Evolutionary conservation across 2,113 vertebrate genomes (phyloP).

Genomic region (Symphodus melops): DNA sequence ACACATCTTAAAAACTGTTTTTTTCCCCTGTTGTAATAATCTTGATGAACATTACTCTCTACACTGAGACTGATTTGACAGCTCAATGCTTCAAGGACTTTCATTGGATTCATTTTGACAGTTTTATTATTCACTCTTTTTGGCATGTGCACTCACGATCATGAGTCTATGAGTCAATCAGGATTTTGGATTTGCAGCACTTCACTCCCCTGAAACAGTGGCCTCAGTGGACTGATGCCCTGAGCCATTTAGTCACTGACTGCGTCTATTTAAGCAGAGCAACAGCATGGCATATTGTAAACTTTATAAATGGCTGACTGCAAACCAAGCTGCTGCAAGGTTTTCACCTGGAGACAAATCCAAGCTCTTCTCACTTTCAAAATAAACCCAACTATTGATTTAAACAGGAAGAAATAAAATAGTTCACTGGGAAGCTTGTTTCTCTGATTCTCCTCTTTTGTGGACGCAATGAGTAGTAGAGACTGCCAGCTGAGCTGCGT

Average conservation of each 20-base stretch:
- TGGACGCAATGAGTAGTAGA: too few relatives aligned
- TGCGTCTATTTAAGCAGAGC: too few relatives aligned
- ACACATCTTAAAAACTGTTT: background rate
- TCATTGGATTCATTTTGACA: conserved; percentile 1
- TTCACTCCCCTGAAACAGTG: conserved; percentile 6
- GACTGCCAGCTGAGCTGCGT: too few relatives aligned
- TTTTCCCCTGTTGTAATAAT: background rate
- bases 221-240: background rate
- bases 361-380: background rate
- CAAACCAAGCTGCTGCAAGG: too few relatives aligned
- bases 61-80: background rate
- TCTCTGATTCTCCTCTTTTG: too few relatives aligned
- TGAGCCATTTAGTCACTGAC: background rate
- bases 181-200: conserved; percentile 15
- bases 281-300: too few relatives aligned
- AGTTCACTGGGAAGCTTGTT: too few relatives aligned
- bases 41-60: background rate
- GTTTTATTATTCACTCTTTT: background rate
- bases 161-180: conserved; percentile 29
- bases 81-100: conserved; percentile 8
- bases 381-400: too few relatives aligned
- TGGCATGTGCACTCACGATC: conserved; percentile 18
- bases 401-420: too few relatives aligned
- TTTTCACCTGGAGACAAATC: too few relatives aligned
- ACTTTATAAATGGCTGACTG: too few relatives aligned